Evolutionary conservation across 2,797 vertebrate species (phyloP), one percentile per base, ranked within the genome.

Genomic region (Oreochromis mossambicus): DNA sequence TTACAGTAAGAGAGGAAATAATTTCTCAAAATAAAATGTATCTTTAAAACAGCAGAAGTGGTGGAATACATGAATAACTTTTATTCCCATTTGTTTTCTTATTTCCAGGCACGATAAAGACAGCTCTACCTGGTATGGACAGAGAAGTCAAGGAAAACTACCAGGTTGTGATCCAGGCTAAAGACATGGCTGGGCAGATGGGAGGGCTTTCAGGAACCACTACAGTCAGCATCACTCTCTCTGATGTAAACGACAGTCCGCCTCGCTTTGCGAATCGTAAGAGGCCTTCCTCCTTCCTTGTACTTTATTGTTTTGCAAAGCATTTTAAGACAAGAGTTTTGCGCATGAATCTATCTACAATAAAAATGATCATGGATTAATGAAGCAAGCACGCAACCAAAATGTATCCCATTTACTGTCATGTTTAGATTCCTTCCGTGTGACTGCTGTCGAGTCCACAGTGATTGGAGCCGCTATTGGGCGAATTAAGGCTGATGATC

Each of bases 151-250:
- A 97, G 82, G 98, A 99, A 17, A 96, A 97, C 29, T 99, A 99
- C 90, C 98, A 99, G 95, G 98, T 99, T 68, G 98, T 99, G 83
- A 99, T 99, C 92, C 98, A 99, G 90, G 98, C 98, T 10, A 99
- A 99, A 78, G 98, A 99, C 94, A 99, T 99, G 98, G 98, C 98
- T 0, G 98, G 98, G 50, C 98, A 99, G 95, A 99, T 98, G 98
- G 98, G 98, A 0, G 98, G 98, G 7, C 91, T 99, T 12, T 99
- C 98, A 5, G 98, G 98, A 3, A 99, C 98, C 75, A 97, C 98
- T 3, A 98, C 96, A 0, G 97, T 99, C 96, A 99, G 98, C 95
- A 98, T 99, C 95, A 98, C 96, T 0, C 95, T 99, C 77, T 97
- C 97, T 0, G 98, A 99, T 2, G 97, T 99, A n/a, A 99, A 99